phyloP scores from a whole-genome alignment of 2,888 invertebrate species.

The Dinocampus coccinellae region DNA sequence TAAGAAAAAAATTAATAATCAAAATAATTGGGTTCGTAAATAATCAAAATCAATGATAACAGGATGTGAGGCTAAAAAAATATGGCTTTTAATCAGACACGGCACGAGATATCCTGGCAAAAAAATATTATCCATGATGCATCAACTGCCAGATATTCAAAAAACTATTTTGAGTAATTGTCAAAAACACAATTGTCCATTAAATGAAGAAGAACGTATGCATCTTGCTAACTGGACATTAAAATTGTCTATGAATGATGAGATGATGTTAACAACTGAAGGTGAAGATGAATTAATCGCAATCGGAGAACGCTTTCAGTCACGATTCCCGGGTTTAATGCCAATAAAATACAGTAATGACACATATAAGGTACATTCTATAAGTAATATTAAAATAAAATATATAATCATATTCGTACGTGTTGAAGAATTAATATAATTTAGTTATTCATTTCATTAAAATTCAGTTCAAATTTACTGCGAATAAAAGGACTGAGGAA shows the following conservation, averaged over 20 bases:
- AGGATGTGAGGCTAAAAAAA: conserved; percentile 77
- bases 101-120: conserved; percentile 82
- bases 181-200: conserved; percentile 68
- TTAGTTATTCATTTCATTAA: conserved; percentile 3
- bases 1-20: conserved; percentile 63
- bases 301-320: conserved; percentile 81
- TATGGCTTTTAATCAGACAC: conserved; percentile 84
- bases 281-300: conserved; percentile 82
- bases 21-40: conserved; percentile 70
- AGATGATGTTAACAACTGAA: conserved; percentile 76
- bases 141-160: conserved; percentile 72
- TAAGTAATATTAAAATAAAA: not conserved
- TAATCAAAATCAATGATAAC: conserved; percentile 25
- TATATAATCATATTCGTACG: not conserved
- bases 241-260: conserved; percentile 71
- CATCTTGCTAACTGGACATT: conserved; percentile 75
- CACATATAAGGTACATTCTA: conserved; percentile 72
- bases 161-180: conserved; percentile 72
- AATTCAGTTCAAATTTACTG: conserved; percentile 82
- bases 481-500: conserved; percentile 80
- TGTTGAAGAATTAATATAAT: not conserved
- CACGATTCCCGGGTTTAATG: conserved; percentile 78
- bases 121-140: conserved; percentile 72
- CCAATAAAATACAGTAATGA: conserved; percentile 74
- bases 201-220: conserved; percentile 68